Percentiles rank a stretch among this genome's conserved stretches.
phyloP scores from a whole-genome alignment of 2,797 vertebrate species.

The Delichon dasypus region DNA sequence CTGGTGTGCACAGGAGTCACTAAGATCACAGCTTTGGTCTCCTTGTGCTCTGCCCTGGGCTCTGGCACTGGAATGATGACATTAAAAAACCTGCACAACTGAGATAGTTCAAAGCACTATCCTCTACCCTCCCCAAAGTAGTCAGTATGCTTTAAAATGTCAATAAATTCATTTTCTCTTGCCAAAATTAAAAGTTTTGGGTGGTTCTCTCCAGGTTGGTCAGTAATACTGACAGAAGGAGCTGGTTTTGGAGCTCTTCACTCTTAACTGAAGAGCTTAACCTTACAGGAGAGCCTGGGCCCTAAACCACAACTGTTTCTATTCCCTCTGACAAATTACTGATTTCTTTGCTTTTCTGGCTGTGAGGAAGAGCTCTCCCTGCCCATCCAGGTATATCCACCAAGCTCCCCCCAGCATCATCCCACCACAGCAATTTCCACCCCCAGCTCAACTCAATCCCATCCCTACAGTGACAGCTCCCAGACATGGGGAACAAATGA shows the following conservation, averaged over 20 bases:
- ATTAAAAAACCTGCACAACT: not conserved
- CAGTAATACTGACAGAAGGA: not conserved
- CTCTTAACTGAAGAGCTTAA: not conserved
- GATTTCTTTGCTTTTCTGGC: not conserved
- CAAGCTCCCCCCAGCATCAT: not conserved
- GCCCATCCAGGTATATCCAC: accelerated
- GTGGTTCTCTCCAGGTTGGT: not conserved
- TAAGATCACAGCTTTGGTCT: not conserved
- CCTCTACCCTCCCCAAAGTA: not conserved
- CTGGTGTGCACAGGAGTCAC: accelerated
- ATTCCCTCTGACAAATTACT: not conserved
- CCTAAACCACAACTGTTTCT: not conserved
- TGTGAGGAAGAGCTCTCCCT: not conserved
- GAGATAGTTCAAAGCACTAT: not conserved
- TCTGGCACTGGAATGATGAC: not conserved
- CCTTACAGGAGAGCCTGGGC: not conserved
- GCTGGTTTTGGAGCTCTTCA: not conserved
- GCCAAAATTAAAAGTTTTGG: not conserved
- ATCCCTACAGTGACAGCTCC: not conserved
- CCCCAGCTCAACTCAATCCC: not conserved
- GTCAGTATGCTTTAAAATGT: not conserved
- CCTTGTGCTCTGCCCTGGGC: not conserved
- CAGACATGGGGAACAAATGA: not conserved
- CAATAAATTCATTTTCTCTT: not conserved
- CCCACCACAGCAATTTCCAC: not conserved